Base-by-base conservation (phyloP, 2,113 vertebrate species). In the Lates calcarifer region DNA sequence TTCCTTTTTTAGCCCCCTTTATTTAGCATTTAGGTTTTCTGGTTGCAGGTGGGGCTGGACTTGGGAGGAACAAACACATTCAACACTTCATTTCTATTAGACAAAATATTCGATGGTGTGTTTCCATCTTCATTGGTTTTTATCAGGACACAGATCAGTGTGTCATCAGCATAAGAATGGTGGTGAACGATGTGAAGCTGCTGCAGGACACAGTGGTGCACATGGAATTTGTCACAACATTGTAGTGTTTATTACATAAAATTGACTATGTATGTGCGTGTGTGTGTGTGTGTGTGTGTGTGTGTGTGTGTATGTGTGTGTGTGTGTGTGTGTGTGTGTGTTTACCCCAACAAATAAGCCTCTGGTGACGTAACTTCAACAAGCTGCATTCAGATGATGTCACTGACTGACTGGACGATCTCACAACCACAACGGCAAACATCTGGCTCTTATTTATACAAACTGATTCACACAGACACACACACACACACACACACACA, bases 371-470 rank as follows among this genome's bases (percentile, higher is more conserved):
- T 88, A 82, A 89, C 74, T 71, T 69, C 53, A 62, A 82, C 74
- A 67, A 64, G 75, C 49, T 74, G 43, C 86, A 82, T 35, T 29
- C 35, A 37, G 82, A 87, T 91, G 90, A 91, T 88, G 90, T 91
- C 90, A 91, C 70, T 83, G 86, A 90, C 84, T 51, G 57, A 84
- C 63, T 86, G 81, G 77, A 73, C 83, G 37, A 70, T 77, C 77
- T 83, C 81, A 62, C 75, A 43, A 86, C 77, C 80, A 72, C 65
- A 87, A 45, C n/a, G 20, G 65, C 75, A 82, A 71, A 85, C 90
- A 90, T 88, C 84, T 90, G 88, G 58, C 31, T 81, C 53, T 73
- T 29, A 78, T 88, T 88, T 85, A 56, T 84, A 20, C 64, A 55
- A 31, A 13, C 56, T 18, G 22, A 37, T 43, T 35, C 84, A 18